Evolutionary conservation across 2,113 vertebrate genomes (phyloP).

Genomic region (Tricholaema leucomelas): DNA sequence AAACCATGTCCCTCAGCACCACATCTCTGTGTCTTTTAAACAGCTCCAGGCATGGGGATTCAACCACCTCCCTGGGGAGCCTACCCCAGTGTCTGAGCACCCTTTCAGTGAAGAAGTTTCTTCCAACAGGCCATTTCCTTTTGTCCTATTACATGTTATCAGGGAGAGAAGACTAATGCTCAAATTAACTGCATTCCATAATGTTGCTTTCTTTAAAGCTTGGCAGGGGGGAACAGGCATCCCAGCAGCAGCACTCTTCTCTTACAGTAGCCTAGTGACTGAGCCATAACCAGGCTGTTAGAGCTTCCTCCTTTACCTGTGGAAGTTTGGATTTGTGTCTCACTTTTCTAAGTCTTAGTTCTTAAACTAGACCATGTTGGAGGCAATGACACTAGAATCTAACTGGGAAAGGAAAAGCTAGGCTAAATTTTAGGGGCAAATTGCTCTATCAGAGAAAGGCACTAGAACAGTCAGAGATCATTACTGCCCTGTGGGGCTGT

Average conservation of each 20-base stretch:
- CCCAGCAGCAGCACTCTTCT: background rate
- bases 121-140: too few relatives aligned
- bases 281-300: background rate
- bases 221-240: background rate
- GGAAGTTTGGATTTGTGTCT: background rate
- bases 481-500: background rate
- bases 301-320: background rate
- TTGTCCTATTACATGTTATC: too few relatives aligned
- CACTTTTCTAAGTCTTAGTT: background rate
- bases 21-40: too few relatives aligned
- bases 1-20: too few relatives aligned
- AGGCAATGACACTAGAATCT: background rate
- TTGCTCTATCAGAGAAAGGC: background rate
- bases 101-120: too few relatives aligned
- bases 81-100: too few relatives aligned
- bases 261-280: background rate
- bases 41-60: too few relatives aligned
- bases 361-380: background rate
- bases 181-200: background rate
- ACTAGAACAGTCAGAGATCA: background rate
- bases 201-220: background rate
- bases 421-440: background rate
- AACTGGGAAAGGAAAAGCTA: background rate
- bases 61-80: too few relatives aligned
- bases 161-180: too few relatives aligned